Evolutionary conservation across 2,113 vertebrate species (phyloP), one percentile per base, ranked within the genome.

Genomic region (Edolisoma coerulescens): DNA sequence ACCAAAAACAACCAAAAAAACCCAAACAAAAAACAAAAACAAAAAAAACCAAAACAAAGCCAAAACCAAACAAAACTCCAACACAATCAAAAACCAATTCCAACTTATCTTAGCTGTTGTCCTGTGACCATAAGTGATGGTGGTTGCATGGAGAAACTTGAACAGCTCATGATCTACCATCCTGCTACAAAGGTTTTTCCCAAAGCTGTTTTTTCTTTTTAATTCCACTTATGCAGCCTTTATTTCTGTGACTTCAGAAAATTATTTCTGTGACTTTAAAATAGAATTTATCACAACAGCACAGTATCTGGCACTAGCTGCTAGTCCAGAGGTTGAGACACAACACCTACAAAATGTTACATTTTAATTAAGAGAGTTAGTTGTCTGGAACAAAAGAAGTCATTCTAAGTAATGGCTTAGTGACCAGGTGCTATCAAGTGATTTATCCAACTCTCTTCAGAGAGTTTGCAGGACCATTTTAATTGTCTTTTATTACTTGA

Each of bases 361-460:
- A 41, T 93, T 97, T 97, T 96, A 97, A 98, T 98, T 97, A 97
- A 97, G 77, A 64, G 64, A 96, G 81, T 96, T 97, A 97, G 96
- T 96, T 97, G 92, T 73, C 91, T 96, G 96, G 96, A 98, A 97
- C 96, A 90, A 95, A 96, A 93, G 78, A 96, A 90, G 30, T 86
- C 83, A 81, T 95, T 94, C 74, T 93, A 89, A 96, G 91, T 61
- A 96, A 95, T 26, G 96, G 93, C 69, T 97, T 95, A 94, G 95
- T 96, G 95, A 97, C 95, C 93, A 96, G 89, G 75, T 93, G 42
- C 2, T 88, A 87, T n/a, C 30, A 45, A 85, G 63, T 91, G 86
- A 97, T 97, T 97, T 96, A 97, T 88, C 41, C 70, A 94, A 41
- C 52, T 67, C 87, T 45, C 91, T 69, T 90, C 78, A 91, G 67